These are phyloP conservation scores for Trichacis sp. DNA, from an alignment of 2,888 invertebrate species.

Conservation along the genomic window DNA sequence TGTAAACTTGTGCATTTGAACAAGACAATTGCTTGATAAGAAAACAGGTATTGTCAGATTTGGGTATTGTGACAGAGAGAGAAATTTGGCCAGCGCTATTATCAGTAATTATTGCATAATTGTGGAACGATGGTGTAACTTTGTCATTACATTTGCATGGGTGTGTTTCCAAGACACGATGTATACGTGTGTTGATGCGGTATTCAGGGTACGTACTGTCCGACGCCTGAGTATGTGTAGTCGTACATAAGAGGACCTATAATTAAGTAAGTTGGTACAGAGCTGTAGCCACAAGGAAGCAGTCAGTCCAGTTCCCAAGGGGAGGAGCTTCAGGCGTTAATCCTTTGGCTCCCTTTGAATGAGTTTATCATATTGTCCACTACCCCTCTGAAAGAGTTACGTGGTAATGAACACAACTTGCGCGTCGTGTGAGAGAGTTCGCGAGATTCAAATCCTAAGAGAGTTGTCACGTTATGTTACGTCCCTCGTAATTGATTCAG, in stretches of 20 bases:
- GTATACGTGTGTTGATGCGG: constrained; percentile 56
- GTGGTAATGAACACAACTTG: constrained; percentile 34
- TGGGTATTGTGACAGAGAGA: too few relatives aligned
- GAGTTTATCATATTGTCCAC: constrained; percentile 43
- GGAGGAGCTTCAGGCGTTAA: constrained; percentile 38
- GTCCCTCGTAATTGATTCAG: constrained; percentile 36
- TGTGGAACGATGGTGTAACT: background rate
- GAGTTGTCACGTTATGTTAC: constrained; percentile 35
- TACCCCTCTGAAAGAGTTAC: constrained; percentile 36
- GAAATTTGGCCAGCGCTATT: background rate
- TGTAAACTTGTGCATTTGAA: too few relatives aligned
- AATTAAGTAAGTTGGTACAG: constrained; percentile 32
- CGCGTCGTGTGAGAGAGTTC: constrained; percentile 9
- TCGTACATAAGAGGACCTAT: constrained; percentile 16
- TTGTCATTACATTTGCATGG: constrained; percentile 23
- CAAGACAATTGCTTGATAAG: too few relatives aligned
- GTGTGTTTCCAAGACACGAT: constrained; percentile 59
- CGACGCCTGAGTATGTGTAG: constrained; percentile 7
- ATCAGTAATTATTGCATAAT: constrained; percentile 25
- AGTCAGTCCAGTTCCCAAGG: constrained; percentile 32
- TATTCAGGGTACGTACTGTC: constrained; percentile 17
- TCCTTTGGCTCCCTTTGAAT: constrained; percentile 42
- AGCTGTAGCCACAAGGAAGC: constrained; percentile 29
- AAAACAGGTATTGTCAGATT: too few relatives aligned
- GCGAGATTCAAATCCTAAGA: constrained; percentile 32